Evolutionary conservation across 2,797 vertebrate genomes (phyloP), one percentile per base, ranked within the genome.

Genomic region (Acestrorhynchus altus): DNA sequence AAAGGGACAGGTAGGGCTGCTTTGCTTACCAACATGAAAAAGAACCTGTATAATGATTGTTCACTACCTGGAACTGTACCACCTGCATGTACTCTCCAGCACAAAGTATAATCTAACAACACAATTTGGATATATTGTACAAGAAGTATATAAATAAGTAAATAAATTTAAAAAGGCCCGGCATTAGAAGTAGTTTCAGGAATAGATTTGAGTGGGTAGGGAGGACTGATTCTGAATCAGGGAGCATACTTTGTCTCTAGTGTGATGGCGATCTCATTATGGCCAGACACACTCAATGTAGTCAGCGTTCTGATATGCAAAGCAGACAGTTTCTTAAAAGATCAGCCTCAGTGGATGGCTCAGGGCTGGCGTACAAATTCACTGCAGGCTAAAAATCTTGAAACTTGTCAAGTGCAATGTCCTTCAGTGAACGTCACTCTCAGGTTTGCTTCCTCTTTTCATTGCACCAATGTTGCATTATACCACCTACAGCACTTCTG

Each of bases 261-360:
- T 46, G 51, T 59, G 40, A 57, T 54, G 24, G 51, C n/a, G 47
- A 56, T 76, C 63, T 76, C 40, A 54, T 64, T 67, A 20, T 9
- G 7, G 8, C 42, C 49, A 44, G 39, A 24, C 64, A 76, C 24
- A 49, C 12, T 24, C 40, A 52, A 72, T 77, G 54, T 56, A 69
- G 66, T 69, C 66, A 69, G 47, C 22, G 39, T 28, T 74, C 47
- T 70, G 70, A 81, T 59, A 81, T 70, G 63, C 65, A 74, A 74
- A 78, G 42, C 69, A 73, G 74, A 77, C 54, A 31, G 61, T 72
- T 74, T 67, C 68, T 52, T 35, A 28, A 67, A 51, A 52, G 77
- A 57, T 18, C 16, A n/a, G 20, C 47, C 51, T 39, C 46, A 20
- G 28, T 49, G 47, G 24, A 15, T 3, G 10, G 60, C 61, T 42